Percentiles rank a stretch among this genome's conserved stretches.
Evolutionary conservation across 2,113 vertebrate genomes (phyloP).

Genomic region (Poecile atricapillus): DNA sequence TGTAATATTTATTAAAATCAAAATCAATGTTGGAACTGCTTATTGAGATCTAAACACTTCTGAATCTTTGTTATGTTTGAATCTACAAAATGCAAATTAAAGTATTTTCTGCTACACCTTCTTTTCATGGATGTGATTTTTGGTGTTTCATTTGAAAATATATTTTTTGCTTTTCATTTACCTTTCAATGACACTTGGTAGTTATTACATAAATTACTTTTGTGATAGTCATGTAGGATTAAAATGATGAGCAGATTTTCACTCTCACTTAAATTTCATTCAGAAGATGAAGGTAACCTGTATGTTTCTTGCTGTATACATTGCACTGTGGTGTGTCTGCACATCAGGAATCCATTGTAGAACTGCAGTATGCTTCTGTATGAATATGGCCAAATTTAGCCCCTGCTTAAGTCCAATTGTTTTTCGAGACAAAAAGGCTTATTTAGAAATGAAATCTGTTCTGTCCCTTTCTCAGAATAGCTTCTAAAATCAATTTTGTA

Average conservation of each 20-base stretch:
- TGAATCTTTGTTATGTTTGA: constrained; percentile 50
- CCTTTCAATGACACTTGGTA: neutral
- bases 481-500: neutral
- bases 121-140: neutral
- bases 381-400: neutral
- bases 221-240: neutral
- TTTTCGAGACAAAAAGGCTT: neutral
- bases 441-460: neutral
- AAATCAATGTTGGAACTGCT: neutral
- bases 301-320: neutral
- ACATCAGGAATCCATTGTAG: neutral
- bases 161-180: neutral
- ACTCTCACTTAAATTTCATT: neutral
- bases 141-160: neutral
- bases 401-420: neutral
- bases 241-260: neutral
- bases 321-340: neutral
- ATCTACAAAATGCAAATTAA: constrained; percentile 60
- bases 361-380: neutral
- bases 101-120: constrained; percentile 60
- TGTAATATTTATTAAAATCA: constrained; percentile 53
- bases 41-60: constrained; percentile 19
- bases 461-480: neutral
- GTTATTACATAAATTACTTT: neutral
- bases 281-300: neutral